Evolutionary conservation across 2,113 vertebrate species (phyloP).

Genomic region (Paraplagusia blochii): DNA sequence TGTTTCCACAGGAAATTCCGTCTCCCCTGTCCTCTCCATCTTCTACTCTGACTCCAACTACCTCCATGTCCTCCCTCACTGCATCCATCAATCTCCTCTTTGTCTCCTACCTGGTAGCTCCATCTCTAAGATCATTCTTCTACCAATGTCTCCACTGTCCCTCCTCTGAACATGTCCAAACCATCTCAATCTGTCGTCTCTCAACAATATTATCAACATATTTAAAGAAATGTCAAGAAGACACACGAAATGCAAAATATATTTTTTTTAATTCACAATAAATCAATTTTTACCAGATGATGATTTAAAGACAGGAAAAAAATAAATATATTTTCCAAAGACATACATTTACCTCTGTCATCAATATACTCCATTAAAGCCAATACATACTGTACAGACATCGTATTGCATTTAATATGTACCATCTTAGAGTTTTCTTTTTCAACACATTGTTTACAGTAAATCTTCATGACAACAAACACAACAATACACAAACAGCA

Average conservation of each 20-base stretch:
- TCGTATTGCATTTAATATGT: conserved; percentile 68
- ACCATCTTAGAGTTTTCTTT: conserved; percentile 49
- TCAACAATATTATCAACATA: too few relatives aligned
- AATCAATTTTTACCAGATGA: conserved; percentile 62
- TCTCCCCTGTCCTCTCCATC: too few relatives aligned
- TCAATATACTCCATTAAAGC: conserved; percentile 44
- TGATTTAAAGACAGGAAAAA: conserved; percentile 67
- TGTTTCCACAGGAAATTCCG: too few relatives aligned
- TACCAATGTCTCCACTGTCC: too few relatives aligned
- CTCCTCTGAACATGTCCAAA: too few relatives aligned
- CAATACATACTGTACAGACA: conserved; percentile 55
- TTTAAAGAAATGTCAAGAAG: conserved; percentile 13
- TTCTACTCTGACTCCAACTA: too few relatives aligned
- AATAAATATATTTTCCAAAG: conserved; percentile 62
- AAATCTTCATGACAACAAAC: conserved; percentile 62
- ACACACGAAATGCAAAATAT: conserved; percentile 67
- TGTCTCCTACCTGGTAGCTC: too few relatives aligned
- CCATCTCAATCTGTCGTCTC: too few relatives aligned
- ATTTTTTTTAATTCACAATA: conserved; percentile 74
- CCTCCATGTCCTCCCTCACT: too few relatives aligned
- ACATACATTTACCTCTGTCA: conserved; percentile 41
- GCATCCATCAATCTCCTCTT: too few relatives aligned
- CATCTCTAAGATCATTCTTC: too few relatives aligned
- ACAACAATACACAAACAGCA: conserved; percentile 65
- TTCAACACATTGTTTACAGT: conserved; percentile 47